Evolutionary conservation across 2,888 invertebrate species (phyloP).

Genomic region (Craniophora ligustri): DNA sequence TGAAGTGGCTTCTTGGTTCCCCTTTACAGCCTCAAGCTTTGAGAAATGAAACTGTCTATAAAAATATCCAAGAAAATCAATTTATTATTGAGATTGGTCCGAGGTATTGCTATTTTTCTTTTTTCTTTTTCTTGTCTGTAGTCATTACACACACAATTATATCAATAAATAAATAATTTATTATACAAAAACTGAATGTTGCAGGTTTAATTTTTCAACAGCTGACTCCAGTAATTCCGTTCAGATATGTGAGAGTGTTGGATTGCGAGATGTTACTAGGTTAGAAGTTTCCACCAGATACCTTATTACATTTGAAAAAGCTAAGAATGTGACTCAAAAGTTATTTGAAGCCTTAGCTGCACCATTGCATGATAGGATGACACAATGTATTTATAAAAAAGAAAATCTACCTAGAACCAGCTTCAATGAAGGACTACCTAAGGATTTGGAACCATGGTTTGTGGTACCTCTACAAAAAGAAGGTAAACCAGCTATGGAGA

Average conservation of each 20-base stretch:
- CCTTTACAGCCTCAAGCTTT: constrained; percentile 90
- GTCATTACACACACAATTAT: too few relatives aligned
- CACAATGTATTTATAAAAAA: constrained; percentile 94
- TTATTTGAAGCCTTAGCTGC: constrained; percentile 86
- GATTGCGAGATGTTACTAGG: constrained; percentile 92
- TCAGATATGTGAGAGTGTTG: constrained; percentile 96
- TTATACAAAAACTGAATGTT: too few relatives aligned
- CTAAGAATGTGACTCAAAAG: constrained; percentile 70
- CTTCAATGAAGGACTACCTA: constrained; percentile 91
- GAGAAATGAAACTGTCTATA: constrained; percentile 85
- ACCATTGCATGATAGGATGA: constrained; percentile 97
- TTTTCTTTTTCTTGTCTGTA: too few relatives aligned
- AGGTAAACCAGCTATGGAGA: constrained; percentile 94
- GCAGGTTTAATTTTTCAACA: constrained; percentile 97
- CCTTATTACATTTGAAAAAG: constrained; percentile 86
- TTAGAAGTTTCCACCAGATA: constrained; percentile 95
- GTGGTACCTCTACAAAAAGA: constrained; percentile 94
- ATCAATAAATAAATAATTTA: too few relatives aligned
- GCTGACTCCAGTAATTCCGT: constrained; percentile 98
- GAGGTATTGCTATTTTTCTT: too few relatives aligned
- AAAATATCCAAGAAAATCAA: constrained; percentile 71
- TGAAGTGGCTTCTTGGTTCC: constrained; percentile 94
- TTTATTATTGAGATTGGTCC: constrained; percentile 96
- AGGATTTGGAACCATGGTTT: constrained; percentile 92
- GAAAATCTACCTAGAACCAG: constrained; percentile 90